Evolutionary conservation across 2,888 invertebrate genomes (phyloP).

Genomic region (Scotopteryx bipunctaria): DNA sequence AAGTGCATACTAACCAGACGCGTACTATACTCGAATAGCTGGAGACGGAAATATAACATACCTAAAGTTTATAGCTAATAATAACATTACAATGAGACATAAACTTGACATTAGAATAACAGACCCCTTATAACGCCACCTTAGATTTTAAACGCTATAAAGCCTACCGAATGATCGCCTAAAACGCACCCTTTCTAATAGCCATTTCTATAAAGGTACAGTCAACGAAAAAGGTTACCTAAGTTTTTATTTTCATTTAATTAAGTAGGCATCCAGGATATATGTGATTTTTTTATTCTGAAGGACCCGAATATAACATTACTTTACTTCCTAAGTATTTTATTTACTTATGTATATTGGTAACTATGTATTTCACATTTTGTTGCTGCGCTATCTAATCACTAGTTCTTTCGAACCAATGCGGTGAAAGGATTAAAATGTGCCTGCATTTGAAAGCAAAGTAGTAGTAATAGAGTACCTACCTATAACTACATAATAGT

Average conservation of each 20-base stretch:
- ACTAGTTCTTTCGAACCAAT: no score
- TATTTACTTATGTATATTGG: no score
- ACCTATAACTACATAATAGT: no score
- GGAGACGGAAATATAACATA: constrained; percentile 49
- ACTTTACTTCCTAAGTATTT: no score
- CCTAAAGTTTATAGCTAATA: constrained; percentile 62
- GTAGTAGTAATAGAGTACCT: no score
- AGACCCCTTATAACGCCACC: constrained; percentile 49
- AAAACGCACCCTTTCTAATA: constrained; percentile 60
- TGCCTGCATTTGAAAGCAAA: no score
- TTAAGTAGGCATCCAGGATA: not conserved
- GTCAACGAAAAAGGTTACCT: not conserved
- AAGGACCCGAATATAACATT: no score
- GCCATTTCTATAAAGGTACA: constrained; percentile 46
- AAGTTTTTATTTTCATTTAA: no score
- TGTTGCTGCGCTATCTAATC: no score
- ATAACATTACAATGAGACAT: constrained; percentile 56
- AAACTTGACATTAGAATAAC: constrained; percentile 60
- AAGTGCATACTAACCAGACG: constrained; percentile 29
- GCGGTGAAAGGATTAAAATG: no score
- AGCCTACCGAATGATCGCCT: constrained; percentile 47
- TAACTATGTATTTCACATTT: no score
- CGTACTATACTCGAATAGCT: constrained; percentile 32
- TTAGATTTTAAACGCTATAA: constrained; percentile 52
- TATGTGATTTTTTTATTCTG: no score